Evolutionary conservation across 2,113 vertebrate genomes (phyloP).

Genomic region (Aldabrachelys gigantea): DNA sequence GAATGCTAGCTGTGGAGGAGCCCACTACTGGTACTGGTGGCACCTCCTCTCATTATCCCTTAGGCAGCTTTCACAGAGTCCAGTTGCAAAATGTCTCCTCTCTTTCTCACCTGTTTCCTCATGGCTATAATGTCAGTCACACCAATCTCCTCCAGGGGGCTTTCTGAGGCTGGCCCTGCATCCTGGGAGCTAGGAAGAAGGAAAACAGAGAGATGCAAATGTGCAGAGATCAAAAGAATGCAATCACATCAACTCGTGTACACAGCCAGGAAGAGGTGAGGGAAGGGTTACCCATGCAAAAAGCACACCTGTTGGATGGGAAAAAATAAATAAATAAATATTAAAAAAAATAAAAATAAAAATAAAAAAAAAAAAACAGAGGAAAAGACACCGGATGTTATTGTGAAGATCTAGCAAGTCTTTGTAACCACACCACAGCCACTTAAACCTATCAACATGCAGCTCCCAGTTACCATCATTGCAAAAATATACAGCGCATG

Average conservation of each 20-base stretch:
- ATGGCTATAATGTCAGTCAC: constrained; percentile 59
- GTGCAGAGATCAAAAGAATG: accelerated
- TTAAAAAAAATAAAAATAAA: no score
- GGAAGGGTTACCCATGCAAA: accelerated
- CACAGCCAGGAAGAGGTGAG: not conserved
- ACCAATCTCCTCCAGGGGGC: not conserved
- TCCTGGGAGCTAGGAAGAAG: constrained; percentile 36
- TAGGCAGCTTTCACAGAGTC: not conserved
- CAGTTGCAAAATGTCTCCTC: accelerated
- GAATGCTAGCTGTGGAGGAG: not conserved
- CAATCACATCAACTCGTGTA: not conserved
- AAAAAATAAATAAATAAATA: not conserved
- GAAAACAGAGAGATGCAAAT: constrained; percentile 17
- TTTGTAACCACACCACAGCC: not conserved
- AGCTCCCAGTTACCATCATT: not conserved
- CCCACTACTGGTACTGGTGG: not conserved
- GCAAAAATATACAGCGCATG: not conserved
- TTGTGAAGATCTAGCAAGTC: not conserved
- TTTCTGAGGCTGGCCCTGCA: not conserved
- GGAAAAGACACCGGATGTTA: not conserved
- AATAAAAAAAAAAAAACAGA: not conserved
- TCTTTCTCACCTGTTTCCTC: constrained; percentile 68
- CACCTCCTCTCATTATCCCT: not conserved
- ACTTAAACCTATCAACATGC: not conserved
- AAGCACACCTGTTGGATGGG: not conserved